Percentiles rank a stretch among this genome's conserved stretches.
These are phyloP conservation scores for Ariopsis seemanni DNA, from an alignment of 2,113 vertebrate species.

Conservation along the genomic window DNA sequence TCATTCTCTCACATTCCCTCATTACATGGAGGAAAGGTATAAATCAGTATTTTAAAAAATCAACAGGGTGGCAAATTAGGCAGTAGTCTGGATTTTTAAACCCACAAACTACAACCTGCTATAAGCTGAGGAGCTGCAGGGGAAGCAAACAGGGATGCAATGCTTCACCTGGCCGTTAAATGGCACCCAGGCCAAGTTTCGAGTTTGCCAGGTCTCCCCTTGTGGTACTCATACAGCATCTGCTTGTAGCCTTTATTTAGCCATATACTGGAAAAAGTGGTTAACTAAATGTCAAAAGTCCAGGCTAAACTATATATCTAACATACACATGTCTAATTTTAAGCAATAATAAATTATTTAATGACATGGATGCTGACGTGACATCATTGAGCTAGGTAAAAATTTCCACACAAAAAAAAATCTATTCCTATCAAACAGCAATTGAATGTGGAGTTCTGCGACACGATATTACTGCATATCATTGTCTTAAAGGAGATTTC, in stretches of 20 bases:
- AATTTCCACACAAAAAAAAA: background rate
- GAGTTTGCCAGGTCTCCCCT: conserved; percentile 33
- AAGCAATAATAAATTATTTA: background rate
- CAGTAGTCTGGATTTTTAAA: conserved; percentile 44
- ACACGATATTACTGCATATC: background rate
- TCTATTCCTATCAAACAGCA: background rate
- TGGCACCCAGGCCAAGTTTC: conserved; percentile 42
- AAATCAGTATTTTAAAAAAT: conserved; percentile 28
- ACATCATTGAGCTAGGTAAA: background rate
- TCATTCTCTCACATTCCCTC: background rate
- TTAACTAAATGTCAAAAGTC: background rate
- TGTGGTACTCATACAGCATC: conserved; percentile 1
- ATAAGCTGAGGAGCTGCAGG: conserved; percentile 37
- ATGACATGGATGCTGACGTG: background rate
- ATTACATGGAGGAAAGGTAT: background rate
- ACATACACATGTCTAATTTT: background rate
- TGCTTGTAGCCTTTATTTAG: conserved; percentile 8
- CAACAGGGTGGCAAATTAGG: conserved; percentile 50
- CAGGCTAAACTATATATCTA: background rate
- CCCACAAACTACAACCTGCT: conserved; percentile 47
- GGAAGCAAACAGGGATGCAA: background rate
- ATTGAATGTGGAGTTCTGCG: background rate
- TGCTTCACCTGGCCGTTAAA: conserved; percentile 59
- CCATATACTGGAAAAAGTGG: background rate
- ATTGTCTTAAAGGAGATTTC: background rate